Evolutionary conservation across 1,140 invertebrate genomes (phyloP), one percentile per base, ranked within the genome.

Genomic region (Drosophila carrolli): DNA sequence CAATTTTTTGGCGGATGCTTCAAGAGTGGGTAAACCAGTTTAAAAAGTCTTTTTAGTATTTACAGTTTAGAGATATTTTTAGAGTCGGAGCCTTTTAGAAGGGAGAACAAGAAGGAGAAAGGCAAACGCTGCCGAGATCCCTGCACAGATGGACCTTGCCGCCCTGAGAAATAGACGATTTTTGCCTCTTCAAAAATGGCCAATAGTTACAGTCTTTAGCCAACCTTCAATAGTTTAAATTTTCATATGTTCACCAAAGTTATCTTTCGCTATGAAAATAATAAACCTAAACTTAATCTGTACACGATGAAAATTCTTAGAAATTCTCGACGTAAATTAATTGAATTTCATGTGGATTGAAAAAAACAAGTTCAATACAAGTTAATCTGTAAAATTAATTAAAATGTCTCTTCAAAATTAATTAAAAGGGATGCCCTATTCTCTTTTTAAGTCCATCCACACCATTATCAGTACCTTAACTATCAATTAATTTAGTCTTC

Each of bases 1-100:
- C 78, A 65, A 13, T 76, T 81, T 23, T 55, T 40, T 16, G 60
- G 27, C 4, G 78, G 44, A 9, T 81, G 78, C 16, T 81, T 62
- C 35, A 65, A 72, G 9, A 71, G 77, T 81, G 48, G 27, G 57
- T 60, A 43, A 54, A 13, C 7, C 27, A 14, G 38, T 19, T 55
- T n/a, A 29, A 41, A 32, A 27, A 10, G 11, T 5, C 2, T 13
- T 10, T 19, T 13, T 6, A n/a, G 14, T 41, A 40, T 19, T n/a
- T 6, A 8, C 7, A 38, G 38, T 47, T 8, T 6, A 56, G 32
- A 2, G 9, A 9, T 10, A 23, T 35, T 11, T 41, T 53, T 13
- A 65, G 70, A 29, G 13, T 38, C 40, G 1, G n/a, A 63, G 6
- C 43, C 29, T 7, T 41, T 11, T 19, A 71, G 55, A 14, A 50